Evolutionary conservation across 2,797 vertebrate genomes (phyloP).

Genomic region (Chromobotia macracanthus): DNA sequence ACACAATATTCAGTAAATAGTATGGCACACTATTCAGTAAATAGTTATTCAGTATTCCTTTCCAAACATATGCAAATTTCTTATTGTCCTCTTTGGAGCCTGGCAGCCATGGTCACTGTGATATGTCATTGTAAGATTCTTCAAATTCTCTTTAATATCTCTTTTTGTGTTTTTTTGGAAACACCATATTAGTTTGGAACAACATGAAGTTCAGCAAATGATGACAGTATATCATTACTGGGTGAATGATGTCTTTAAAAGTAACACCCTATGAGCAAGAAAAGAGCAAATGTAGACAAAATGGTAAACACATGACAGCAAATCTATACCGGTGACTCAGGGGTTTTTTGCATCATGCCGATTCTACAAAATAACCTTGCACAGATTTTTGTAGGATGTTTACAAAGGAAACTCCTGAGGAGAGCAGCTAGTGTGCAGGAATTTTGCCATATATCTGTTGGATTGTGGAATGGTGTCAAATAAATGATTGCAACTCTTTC

Average conservation of each 20-base stretch:
- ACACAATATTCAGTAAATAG: too few species aligned
- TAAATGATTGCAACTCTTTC: background rate
- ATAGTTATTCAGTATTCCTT: too few species aligned
- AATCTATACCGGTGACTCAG: slow-evolving; percentile 11
- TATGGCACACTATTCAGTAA: too few species aligned
- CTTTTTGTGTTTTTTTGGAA: too few species aligned
- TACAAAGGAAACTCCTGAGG: slow-evolving; percentile 9
- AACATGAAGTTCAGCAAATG: background rate
- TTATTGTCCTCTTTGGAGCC: too few species aligned
- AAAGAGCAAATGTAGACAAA: background rate
- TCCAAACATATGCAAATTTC: too few species aligned
- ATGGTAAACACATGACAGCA: slow-evolving; percentile 6
- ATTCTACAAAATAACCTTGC: slow-evolving; percentile 34
- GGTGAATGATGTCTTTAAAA: background rate
- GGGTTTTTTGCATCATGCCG: slow-evolving; percentile 8
- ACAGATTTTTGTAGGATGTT: background rate
- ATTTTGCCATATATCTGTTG: slow-evolving; percentile 13
- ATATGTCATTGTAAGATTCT: too few species aligned
- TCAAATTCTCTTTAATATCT: too few species aligned
- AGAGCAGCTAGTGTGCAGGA: slow-evolving; percentile 23
- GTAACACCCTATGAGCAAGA: background rate
- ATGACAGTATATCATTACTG: background rate
- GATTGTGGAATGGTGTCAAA: background rate
- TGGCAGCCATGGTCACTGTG: too few species aligned
- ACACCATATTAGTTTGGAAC: background rate